These are phyloP conservation scores for Mesembrinibis cayennensis DNA, from an alignment of 2,113 vertebrate species.

Conservation along the genomic window DNA sequence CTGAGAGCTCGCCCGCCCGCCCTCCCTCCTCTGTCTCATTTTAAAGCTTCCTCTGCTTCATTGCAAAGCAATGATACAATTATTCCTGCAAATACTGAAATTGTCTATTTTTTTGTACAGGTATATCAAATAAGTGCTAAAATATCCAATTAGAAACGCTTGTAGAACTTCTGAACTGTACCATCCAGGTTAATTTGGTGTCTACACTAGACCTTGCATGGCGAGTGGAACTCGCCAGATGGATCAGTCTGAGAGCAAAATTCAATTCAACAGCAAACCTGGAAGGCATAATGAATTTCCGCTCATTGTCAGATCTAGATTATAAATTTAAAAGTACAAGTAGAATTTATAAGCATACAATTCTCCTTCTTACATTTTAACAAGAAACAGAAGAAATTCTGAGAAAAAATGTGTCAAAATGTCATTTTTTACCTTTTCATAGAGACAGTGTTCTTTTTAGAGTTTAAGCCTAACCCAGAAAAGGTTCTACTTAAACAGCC, in stretches of 20 bases:
- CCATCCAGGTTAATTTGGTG: neutral
- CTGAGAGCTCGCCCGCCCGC: neutral
- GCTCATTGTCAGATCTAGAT: neutral
- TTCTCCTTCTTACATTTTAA: neutral
- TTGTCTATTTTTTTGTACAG: accelerated
- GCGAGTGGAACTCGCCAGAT: neutral
- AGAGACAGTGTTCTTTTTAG: neutral
- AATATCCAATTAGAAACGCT: neutral
- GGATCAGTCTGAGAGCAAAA: neutral
- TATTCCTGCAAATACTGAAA: neutral
- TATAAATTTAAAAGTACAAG: neutral
- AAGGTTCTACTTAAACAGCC: neutral
- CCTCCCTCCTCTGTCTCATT: neutral
- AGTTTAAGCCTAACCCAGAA: neutral
- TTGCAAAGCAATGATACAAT: neutral
- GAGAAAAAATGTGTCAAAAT: neutral
- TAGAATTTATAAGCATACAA: neutral
- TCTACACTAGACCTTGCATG: neutral
- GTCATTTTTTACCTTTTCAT: neutral
- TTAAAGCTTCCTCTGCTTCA: neutral
- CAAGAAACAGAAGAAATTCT: neutral
- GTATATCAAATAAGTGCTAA: neutral
- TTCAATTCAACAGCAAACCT: neutral
- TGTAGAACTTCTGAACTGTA: neutral
- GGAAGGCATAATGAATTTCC: neutral